phyloP scores from a whole-genome alignment of 2,888 invertebrate species.

The Drosophila kambysellisi region DNA sequence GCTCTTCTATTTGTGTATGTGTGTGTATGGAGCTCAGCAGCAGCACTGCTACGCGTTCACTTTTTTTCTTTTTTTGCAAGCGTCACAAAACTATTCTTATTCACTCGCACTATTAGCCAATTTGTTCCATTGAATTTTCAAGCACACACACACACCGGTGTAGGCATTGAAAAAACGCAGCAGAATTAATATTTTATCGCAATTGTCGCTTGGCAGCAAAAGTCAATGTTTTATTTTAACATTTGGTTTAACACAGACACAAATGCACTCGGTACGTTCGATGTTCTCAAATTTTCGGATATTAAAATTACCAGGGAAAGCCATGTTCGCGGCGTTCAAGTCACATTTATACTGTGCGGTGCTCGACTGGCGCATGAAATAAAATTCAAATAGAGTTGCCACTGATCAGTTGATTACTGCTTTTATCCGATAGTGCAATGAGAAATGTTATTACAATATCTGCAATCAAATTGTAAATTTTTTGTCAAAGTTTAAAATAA shows the following conservation, averaged over 20 bases:
- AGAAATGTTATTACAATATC: background rate
- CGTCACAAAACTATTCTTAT: conserved; percentile 56
- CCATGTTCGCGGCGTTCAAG: conserved; percentile 83
- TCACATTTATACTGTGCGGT: conserved; percentile 95
- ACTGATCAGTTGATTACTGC: conserved; percentile 16
- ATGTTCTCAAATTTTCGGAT: conserved; percentile 79
- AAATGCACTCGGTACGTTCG: conserved; percentile 60
- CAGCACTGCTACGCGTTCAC: conserved; percentile 56
- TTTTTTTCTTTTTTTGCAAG: conserved; percentile 50
- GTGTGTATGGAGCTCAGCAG: conserved; percentile 35
- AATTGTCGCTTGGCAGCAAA: conserved; percentile 39
- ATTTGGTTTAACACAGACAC: conserved; percentile 80
- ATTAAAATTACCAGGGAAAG: conserved; percentile 89
- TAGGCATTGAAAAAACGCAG: conserved; percentile 21
- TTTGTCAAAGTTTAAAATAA: background rate
- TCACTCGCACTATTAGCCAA: conserved; percentile 60
- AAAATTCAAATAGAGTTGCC: conserved; percentile 59
- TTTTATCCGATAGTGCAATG: background rate
- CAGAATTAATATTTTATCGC: conserved; percentile 28
- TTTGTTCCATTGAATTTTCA: conserved; percentile 62
- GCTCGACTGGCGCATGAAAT: conserved; percentile 59
- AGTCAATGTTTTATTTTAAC: conserved; percentile 81
- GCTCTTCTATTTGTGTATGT: conserved; percentile 9
- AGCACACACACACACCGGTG: conserved; percentile 43
- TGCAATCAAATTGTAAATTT: background rate